These are phyloP conservation scores for Ips nitidus DNA, from an alignment of 1,140 invertebrate species.

Conservation along the genomic window DNA sequence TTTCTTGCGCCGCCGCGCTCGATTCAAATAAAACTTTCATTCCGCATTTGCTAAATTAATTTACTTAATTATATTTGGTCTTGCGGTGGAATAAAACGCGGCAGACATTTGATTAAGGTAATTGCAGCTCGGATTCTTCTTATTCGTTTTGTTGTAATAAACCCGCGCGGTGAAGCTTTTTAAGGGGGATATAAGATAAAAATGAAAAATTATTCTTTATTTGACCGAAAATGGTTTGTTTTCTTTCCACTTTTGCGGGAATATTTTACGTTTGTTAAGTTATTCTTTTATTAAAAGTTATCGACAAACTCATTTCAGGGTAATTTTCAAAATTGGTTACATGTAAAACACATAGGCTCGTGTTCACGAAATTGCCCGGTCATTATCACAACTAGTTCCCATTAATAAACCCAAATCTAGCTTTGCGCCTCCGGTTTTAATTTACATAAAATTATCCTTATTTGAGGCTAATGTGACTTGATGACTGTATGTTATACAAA, in stretches of 20 bases:
- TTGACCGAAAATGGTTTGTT: neutral
- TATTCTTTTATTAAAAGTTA: too few species aligned
- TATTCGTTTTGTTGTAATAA: slow-evolving; percentile 14
- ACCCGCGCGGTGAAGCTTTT: neutral
- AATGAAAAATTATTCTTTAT: slow-evolving; percentile 5
- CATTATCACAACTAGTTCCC: neutral
- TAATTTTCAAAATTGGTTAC: too few species aligned
- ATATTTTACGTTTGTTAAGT: too few species aligned
- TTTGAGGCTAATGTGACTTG: slow-evolving; percentile 4
- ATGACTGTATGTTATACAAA: neutral
- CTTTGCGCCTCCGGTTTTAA: neutral
- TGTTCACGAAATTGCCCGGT: too few species aligned
- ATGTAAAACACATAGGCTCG: too few species aligned
- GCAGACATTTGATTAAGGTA: slow-evolving; percentile 30
- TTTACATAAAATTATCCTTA: slow-evolving; percentile 7
- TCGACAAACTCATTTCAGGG: too few species aligned
- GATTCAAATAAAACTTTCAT: slow-evolving; percentile 33
- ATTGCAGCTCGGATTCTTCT: slow-evolving; percentile 23
- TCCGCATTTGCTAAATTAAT: slow-evolving; percentile 35
- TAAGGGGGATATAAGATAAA: neutral
- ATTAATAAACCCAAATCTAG: neutral
- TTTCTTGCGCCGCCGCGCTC: slow-evolving; percentile 30
- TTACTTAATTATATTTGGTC: slow-evolving; percentile 35
- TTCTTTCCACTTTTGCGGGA: too few species aligned
- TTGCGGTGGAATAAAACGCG: slow-evolving; percentile 32